These are phyloP conservation scores for Taurulus bubalis DNA, from an alignment of 2,113 vertebrate genomes.

Conservation along the genomic window DNA sequence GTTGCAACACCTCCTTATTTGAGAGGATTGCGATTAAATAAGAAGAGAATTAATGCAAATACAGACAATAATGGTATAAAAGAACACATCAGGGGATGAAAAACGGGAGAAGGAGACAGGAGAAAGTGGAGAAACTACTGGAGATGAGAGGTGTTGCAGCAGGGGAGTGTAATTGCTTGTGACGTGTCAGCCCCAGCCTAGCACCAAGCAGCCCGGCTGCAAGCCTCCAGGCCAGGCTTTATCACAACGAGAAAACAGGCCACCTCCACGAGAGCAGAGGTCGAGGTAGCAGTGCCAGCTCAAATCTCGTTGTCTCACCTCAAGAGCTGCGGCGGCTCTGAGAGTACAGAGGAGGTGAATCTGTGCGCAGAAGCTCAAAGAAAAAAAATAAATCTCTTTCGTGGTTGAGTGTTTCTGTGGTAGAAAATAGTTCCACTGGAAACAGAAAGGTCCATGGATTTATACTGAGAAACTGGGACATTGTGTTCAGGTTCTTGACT, in stretches of 20 bases:
- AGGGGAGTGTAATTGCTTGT: slow-evolving; percentile 51
- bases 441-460: neutral
- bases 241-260: slow-evolving; percentile 45
- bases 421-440: slow-evolving; percentile 1
- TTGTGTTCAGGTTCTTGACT: neutral
- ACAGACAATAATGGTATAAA: neutral
- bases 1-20: neutral
- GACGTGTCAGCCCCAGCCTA: slow-evolving; percentile 54
- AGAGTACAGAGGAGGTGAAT: slow-evolving; percentile 28
- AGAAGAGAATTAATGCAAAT: neutral
- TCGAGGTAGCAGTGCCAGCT: slow-evolving; percentile 54
- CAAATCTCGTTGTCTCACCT: slow-evolving; percentile 57
- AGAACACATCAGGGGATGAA: neutral
- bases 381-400: neutral
- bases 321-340: slow-evolving; percentile 8
- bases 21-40: neutral
- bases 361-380: slow-evolving; percentile 25
- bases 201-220: slow-evolving; percentile 31
- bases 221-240: slow-evolving; percentile 38
- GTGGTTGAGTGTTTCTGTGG: neutral
- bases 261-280: slow-evolving; percentile 56
- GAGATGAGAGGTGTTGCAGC: slow-evolving; percentile 18
- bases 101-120: neutral
- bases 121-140: neutral
- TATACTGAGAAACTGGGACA: neutral